Base-by-base conservation (phyloP, 2,113 vertebrate species). In the Chaetura pelagica region DNA sequence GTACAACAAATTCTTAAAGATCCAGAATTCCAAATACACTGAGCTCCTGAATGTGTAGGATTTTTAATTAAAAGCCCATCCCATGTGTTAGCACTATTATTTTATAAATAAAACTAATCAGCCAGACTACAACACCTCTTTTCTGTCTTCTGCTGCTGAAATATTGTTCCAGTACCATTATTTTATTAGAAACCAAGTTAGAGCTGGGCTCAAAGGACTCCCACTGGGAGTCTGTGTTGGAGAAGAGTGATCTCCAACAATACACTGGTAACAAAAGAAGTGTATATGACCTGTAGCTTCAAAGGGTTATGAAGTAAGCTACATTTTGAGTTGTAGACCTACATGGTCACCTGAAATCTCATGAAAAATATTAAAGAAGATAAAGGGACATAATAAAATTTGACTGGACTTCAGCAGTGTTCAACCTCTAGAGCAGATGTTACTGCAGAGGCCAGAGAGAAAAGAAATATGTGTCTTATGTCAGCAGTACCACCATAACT, bases 401-500 rank as follows among this genome's bases (percentile, higher is more conserved):
- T 55, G 20, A 27, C 22, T 3, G 3, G n/a, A 46, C 13, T 72
- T 84, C 15, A 18, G 0, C 35, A 64, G 17, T 3, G 14, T 68
- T 78, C 44, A 68, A 0, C 3, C 20, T 64, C 26, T 52, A 27
- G 13, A 61, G 17, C 11, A 67, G 32, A 32, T 68, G 15, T 34
- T 54, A 38, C 23, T 78, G 29, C 32, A 35, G 35, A 7, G 34
- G 8, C 22, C 22, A 48, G 9, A 12, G 30, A 69, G 19, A 63
- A 69, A 5, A 61, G 4, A 84, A 92, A 67, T 61, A 30, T 6
- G 8, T 68, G 10, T 2, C 7, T 11, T 67, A 9, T 40, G 17
- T 48, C 32, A 74, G 16, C 5, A 3, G 0, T 30, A 51, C 22
- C 52, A 79, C 32, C 1, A 0, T n/a, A n/a, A 66, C n/a, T 67